Evolutionary conservation across 1,140 invertebrate species (phyloP).

Genomic region (Armadillidium nasatum): DNA sequence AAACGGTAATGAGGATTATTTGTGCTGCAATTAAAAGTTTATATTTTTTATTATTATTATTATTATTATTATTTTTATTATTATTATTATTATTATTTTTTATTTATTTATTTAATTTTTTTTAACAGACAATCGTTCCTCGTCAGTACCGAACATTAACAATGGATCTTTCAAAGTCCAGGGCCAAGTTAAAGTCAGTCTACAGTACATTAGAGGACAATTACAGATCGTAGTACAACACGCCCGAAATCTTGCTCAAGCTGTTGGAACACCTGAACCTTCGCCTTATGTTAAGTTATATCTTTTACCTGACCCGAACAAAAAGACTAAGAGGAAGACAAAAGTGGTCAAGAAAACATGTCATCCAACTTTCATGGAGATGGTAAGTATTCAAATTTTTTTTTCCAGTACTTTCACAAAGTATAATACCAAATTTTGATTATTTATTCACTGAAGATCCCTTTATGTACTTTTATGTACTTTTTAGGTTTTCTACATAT

Average conservation of each 20-base stretch:
- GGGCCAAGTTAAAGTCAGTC: conserved; percentile 73
- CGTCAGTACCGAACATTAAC: not conserved
- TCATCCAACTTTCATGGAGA: conserved; percentile 97
- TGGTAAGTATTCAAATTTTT: conserved; percentile 60
- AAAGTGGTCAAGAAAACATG: conserved; percentile 85
- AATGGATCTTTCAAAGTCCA: conserved; percentile 39
- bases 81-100: too few species aligned
- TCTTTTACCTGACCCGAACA: conserved; percentile 68
- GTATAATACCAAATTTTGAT: not conserved
- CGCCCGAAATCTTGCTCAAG: conserved; percentile 70
- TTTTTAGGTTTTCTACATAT: too few species aligned
- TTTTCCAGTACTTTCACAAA: not conserved
- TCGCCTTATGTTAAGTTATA: conserved; percentile 93
- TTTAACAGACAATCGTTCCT: not conserved
- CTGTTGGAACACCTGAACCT: conserved; percentile 67
- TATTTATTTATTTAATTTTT: too few species aligned
- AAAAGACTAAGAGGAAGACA: conserved; percentile 91
- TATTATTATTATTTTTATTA: too few species aligned
- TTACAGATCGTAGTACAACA: conserved; percentile 84
- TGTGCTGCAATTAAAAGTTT: not conserved
- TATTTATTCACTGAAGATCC: too few species aligned
- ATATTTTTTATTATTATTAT: not conserved
- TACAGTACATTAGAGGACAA: conserved; percentile 73
- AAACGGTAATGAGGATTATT: not conserved
- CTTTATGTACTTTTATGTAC: too few species aligned